These are phyloP conservation scores for Agrochola circellaris DNA, from an alignment of 2,888 invertebrate genomes.

Conservation along the genomic window DNA sequence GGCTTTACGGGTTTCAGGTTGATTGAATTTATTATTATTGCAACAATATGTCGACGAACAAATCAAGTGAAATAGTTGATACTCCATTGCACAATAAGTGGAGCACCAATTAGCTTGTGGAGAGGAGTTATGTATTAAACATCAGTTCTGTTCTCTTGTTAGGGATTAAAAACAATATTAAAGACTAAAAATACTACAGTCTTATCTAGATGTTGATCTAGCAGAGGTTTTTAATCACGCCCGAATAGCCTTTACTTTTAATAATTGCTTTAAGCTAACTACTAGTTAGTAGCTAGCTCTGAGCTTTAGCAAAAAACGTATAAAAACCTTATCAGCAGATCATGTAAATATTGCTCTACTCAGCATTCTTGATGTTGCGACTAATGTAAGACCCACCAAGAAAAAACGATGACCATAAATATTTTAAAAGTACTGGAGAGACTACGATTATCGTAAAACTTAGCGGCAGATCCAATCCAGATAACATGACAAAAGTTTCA, in stretches of 20 bases:
- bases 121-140: constrained; percentile 37
- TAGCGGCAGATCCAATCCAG: constrained; percentile 82
- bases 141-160: not conserved
- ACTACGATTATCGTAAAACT: constrained; percentile 85
- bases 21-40: constrained; percentile 55
- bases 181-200: constrained; percentile 11
- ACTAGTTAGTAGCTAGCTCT: constrained; percentile 24
- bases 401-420: constrained; percentile 78
- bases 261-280: constrained; percentile 32
- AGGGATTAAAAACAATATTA: not conserved
- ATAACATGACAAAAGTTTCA: constrained; percentile 85
- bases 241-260: constrained; percentile 18
- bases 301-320: constrained; percentile 52
- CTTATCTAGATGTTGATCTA: constrained; percentile 23
- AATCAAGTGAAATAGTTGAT: constrained; percentile 40
- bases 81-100: constrained; percentile 14
- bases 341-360: constrained; percentile 61
- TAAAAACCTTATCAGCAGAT: constrained; percentile 60
- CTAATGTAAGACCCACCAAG: constrained; percentile 70
- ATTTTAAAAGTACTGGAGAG: constrained; percentile 73
- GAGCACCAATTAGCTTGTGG: constrained; percentile 39
- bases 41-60: constrained; percentile 44
- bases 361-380: constrained; percentile 66
- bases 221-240: constrained; percentile 17
- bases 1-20: constrained; percentile 42